Evolutionary conservation across 1,140 invertebrate genomes (phyloP), one percentile per base, ranked within the genome.

Genomic region (Semibalanus balanoides): DNA sequence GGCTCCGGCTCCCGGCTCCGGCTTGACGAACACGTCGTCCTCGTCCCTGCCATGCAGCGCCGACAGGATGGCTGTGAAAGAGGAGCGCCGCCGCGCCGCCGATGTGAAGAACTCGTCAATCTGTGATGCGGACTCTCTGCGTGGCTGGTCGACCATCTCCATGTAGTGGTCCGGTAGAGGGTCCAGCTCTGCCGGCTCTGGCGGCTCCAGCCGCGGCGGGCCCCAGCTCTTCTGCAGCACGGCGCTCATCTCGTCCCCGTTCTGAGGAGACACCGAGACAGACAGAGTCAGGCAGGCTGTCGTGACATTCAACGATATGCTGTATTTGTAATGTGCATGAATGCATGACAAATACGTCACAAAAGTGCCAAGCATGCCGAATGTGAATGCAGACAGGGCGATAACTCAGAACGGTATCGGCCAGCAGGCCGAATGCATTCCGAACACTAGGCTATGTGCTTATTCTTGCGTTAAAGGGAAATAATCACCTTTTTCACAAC

Each of bases 51-150:
- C 51, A 19, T 64, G 51, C 51, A 64, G 51, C 51, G 51, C 51
- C 51, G 51, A 64, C 14, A 64, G 51, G 22, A 64, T 64, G 14
- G 51, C 51, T 25, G 51, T 64, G 51, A 64, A 64, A 7, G 51
- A 64, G 7, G 51, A 64, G 51, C 51, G 51, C 51, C 51, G 51
- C 22, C 51, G 51, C 82, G 83, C 74, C 70, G 79, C 78, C 51
- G 80, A 82, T 74, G 88, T 87, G 84, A 91, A 91, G 81, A 90
- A 91, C 76, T 91, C 89, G 82, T 90, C 89, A 79, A 90, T 88
- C 78, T 87, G 85, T 14, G 88, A 87, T 3, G 88, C 87, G 31
- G 87, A 88, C 77, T 88, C 86, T 27, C 89, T 84, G 25, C 89
- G 85, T 5, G 86, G 84, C 75, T 89, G 76, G 17, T 76, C 76